phyloP scores from a whole-genome alignment of 2,888 invertebrate species.

The Baronia brevicornis region DNA sequence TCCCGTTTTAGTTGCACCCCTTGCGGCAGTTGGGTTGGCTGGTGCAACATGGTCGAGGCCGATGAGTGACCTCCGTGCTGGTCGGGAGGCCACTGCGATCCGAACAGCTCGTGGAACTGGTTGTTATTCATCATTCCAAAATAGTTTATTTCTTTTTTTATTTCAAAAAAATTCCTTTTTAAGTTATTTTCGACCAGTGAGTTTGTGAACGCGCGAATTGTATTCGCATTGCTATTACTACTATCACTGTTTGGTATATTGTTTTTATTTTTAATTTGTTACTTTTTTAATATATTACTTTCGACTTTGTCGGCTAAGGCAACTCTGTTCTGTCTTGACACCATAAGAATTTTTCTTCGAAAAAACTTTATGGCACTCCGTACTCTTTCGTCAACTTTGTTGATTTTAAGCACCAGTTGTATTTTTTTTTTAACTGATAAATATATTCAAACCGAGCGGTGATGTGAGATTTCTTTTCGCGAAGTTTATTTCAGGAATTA shows the following conservation, averaged over 20 bases:
- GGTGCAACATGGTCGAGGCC: conserved; percentile 65
- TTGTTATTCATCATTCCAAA: conserved; percentile 56
- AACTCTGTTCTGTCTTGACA: conserved; percentile 37
- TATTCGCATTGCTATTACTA: conserved; percentile 62
- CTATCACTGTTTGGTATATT: conserved; percentile 42
- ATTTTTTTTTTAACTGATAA: conserved; percentile 53
- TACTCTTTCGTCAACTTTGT: conserved; percentile 53
- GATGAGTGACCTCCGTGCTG: conserved; percentile 66
- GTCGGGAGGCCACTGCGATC: conserved; percentile 71
- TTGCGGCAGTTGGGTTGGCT: conserved; percentile 38
- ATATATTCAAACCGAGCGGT: conserved; percentile 59
- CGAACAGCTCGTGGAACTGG: conserved; percentile 68
- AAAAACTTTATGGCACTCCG: conserved; percentile 58
- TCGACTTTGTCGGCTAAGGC: conserved; percentile 71
- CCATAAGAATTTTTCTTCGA: conserved; percentile 53
- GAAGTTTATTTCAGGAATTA: conserved; percentile 68
- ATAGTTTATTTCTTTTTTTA: conserved; percentile 27
- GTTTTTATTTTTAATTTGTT: conserved; percentile 29
- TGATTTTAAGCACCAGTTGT: conserved; percentile 43
- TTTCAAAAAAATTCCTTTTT: conserved; percentile 30
- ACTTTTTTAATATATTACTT: conserved; percentile 22
- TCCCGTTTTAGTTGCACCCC: conserved; percentile 58
- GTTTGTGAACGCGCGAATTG: conserved; percentile 45
- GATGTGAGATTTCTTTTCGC: conserved; percentile 67
- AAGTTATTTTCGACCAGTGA: conserved; percentile 54